These are phyloP conservation scores for Acanthurus tractus DNA, from an alignment of 2,797 vertebrate species.

Conservation along the genomic window DNA sequence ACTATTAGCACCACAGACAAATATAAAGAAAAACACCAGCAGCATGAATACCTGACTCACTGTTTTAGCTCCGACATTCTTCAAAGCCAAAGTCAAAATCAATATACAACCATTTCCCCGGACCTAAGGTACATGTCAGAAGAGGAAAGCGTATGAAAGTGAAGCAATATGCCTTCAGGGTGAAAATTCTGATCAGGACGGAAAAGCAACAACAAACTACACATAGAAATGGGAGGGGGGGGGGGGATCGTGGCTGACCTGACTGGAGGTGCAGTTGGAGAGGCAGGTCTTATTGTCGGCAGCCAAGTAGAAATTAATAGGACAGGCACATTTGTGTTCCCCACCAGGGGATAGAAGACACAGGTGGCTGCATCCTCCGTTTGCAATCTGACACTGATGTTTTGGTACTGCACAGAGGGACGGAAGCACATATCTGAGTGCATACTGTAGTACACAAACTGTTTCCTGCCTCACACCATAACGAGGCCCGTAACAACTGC, in stretches of 20 bases:
- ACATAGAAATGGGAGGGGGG: slow-evolving; percentile 10
- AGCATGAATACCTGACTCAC: slow-evolving; percentile 29
- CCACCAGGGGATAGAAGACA: slow-evolving; percentile 94
- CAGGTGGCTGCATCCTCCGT: slow-evolving; percentile 97
- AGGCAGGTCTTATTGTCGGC: slow-evolving; percentile 95
- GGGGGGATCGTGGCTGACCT: slow-evolving; percentile 83
- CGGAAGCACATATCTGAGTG: slow-evolving; percentile 25
- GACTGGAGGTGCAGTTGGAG: slow-evolving; percentile 98
- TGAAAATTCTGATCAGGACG: slow-evolving; percentile 22
- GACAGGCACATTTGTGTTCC: slow-evolving; percentile 94
- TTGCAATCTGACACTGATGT: slow-evolving; percentile 94
- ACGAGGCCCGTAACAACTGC: slow-evolving; percentile 21
- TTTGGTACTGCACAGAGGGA: slow-evolving; percentile 88
- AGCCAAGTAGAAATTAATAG: slow-evolving; percentile 97
- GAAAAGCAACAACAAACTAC: slow-evolving; percentile 23
- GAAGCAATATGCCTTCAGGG: slow-evolving; percentile 48
- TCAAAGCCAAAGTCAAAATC: slow-evolving; percentile 67
- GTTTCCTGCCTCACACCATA: slow-evolving; percentile 38
- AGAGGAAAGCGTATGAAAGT: slow-evolving; percentile 30
- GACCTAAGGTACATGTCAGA: slow-evolving; percentile 26
- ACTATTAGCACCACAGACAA: slow-evolving; percentile 80
- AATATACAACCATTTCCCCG: slow-evolving; percentile 45
- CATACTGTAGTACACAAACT: slow-evolving; percentile 37
- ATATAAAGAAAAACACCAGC: slow-evolving; percentile 17
- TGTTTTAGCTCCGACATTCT: slow-evolving; percentile 39